A percentile compares a stretch with the other conserved stretches of the same genome.
phyloP scores from a whole-genome alignment of 2,113 vertebrate species.

The Neofelis nebulosa region DNA sequence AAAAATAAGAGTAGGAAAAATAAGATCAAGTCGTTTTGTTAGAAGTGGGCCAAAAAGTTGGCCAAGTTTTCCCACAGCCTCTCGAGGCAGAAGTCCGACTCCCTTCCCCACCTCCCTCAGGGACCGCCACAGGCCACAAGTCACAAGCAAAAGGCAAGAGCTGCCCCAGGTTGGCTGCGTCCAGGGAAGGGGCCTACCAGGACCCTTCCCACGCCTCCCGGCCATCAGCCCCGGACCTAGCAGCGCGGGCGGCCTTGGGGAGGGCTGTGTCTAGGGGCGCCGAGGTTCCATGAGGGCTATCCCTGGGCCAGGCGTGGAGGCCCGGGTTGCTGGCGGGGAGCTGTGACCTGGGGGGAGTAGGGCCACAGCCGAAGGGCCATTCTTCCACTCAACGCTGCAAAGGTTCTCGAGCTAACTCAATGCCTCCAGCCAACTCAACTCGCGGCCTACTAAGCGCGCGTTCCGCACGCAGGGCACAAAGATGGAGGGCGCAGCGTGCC shows the following conservation, averaged over 20 bases:
- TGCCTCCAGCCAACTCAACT: neutral
- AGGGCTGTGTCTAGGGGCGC: neutral
- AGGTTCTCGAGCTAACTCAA: neutral
- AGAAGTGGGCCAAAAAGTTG: slow-evolving; percentile 58
- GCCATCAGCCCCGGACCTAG: neutral
- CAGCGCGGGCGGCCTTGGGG: neutral
- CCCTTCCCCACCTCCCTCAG: neutral
- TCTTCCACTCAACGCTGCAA: neutral
- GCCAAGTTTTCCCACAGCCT: slow-evolving; percentile 18
- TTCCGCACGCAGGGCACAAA: neutral
- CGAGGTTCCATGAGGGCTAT: accelerated
- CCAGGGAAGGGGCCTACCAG: accelerated
- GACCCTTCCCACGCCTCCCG: neutral
- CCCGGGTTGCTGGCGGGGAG: neutral
- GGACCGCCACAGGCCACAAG: neutral
- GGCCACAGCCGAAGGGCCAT: neutral
- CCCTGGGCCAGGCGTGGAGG: neutral
- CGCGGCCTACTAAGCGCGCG: slow-evolving; percentile 64
- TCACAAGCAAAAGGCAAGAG: accelerated
- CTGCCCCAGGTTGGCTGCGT: neutral
- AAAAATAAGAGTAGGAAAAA: slow-evolving; percentile 7
- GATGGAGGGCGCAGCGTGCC: slow-evolving; percentile 53
- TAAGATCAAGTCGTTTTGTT: neutral
- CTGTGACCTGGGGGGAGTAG: neutral
- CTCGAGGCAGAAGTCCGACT: neutral